phyloP scores from a whole-genome alignment of 2,113 vertebrate genomes.

The Centropristis striata region DNA sequence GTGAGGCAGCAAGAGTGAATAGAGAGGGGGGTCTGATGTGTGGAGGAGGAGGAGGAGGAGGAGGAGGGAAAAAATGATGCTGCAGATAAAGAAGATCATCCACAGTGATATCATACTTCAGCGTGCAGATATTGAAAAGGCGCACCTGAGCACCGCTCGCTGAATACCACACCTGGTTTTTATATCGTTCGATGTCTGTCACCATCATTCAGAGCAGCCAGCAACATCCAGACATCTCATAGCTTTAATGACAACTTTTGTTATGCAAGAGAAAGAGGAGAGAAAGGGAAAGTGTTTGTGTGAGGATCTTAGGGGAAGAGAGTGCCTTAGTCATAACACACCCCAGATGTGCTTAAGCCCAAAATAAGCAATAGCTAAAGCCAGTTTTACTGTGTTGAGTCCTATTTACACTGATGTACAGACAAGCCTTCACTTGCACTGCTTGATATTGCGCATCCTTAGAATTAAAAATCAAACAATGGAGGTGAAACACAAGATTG shows the following conservation, averaged over 20 bases:
- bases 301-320: conserved; percentile 37
- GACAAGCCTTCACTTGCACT: conserved; percentile 49
- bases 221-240: conserved; percentile 17
- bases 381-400: conserved; percentile 46
- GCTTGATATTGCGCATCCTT: conserved; percentile 28
- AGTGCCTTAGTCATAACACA: conserved; percentile 62
- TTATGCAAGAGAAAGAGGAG: conserved; percentile 27
- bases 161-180: conserved; percentile 67
- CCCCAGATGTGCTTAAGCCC: conserved; percentile 66
- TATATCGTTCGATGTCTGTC: conserved; percentile 45
- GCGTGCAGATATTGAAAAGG: conserved; percentile 49
- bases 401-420: conserved; percentile 48
- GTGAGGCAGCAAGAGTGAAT: conserved; percentile 31
- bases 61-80: conserved; percentile 37
- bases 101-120: conserved; percentile 46
- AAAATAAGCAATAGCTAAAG: conserved; percentile 69
- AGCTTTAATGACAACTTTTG: conserved; percentile 39
- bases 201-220: conserved; percentile 30
- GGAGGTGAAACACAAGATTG: conserved; percentile 40
- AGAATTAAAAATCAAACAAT: conserved; percentile 50
- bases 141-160: conserved; percentile 45
- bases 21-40: conserved; percentile 14
- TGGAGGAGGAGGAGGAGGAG: conserved; percentile 5
- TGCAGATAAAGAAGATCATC: conserved; percentile 13
- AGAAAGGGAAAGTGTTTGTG: conserved; percentile 11